Evolutionary conservation across 2,797 vertebrate species (phyloP).

Genomic region (Acropternis orthonyx): DNA sequence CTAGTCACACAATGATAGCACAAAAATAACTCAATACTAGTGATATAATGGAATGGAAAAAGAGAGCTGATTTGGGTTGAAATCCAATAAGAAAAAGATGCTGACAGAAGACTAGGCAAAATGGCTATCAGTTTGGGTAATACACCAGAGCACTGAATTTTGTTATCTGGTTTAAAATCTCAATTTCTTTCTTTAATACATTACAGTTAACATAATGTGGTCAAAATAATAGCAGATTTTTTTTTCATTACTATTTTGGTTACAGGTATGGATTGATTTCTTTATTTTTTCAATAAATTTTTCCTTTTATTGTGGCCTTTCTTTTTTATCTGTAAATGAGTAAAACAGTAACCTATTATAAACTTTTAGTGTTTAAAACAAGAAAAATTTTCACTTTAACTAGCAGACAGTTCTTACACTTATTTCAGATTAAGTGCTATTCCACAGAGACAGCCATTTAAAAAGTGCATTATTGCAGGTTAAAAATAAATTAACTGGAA

Average conservation of each 20-base stretch:
- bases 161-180: background rate
- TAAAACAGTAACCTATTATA: background rate
- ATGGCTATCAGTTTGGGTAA: background rate
- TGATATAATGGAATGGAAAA: background rate
- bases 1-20: background rate
- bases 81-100: background rate
- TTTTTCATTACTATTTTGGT: background rate
- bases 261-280: background rate
- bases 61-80: background rate
- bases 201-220: background rate
- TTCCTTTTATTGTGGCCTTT: background rate
- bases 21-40: background rate
- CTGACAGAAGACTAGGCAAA: background rate
- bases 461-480: background rate
- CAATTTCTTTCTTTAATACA: background rate
- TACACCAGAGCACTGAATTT: background rate
- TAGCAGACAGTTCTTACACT: background rate
- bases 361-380: background rate
- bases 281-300: background rate
- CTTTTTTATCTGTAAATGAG: background rate
- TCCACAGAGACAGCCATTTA: background rate
- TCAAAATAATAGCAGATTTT: background rate
- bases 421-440: background rate
- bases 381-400: background rate
- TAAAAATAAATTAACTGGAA: constrained; percentile 17